Percentiles rank a stretch among this genome's conserved stretches.
Conservation (phyloP, 2,797 vertebrate species). For the Poeciliopsis infans region DNA sequence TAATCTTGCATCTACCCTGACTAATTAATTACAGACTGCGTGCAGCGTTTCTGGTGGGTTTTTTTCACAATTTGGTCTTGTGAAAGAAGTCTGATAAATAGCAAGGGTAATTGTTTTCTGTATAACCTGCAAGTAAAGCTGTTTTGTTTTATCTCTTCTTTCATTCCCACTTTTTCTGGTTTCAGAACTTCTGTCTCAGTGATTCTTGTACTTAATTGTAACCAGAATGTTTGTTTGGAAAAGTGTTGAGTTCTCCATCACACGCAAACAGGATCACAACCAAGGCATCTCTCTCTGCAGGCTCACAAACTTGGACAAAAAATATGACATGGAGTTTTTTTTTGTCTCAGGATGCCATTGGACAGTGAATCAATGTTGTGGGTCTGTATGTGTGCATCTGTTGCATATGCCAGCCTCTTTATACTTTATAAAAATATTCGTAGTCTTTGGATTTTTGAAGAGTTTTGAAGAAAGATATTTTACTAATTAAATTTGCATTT, state of each 20-base stretch:
- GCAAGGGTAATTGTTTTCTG: conserved; percentile 27
- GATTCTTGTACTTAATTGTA: conserved; percentile 69
- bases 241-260: conserved; percentile 74
- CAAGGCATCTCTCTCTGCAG: conserved; percentile 58
- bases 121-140: conserved; percentile 35
- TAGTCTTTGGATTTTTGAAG: background rate
- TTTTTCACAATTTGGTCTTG: conserved; percentile 7
- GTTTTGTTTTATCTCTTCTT: conserved; percentile 27
- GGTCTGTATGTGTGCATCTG: background rate
- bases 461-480: background rate
- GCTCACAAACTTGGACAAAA: conserved; percentile 37
- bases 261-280: conserved; percentile 67
- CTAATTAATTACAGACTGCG: conserved; percentile 55
- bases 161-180: conserved; percentile 32
- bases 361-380: conserved; percentile 7
- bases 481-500: background rate
- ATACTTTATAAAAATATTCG: background rate
- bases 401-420: conserved; percentile 20
- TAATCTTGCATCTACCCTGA: conserved; percentile 38
- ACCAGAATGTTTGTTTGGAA: conserved; percentile 80
- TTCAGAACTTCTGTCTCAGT: conserved; percentile 39
- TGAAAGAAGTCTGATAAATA: conserved; percentile 10
- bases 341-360: conserved; percentile 32
- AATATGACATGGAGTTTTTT: conserved; percentile 40
- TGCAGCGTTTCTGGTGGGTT: background rate